Conservation (phyloP, 1,140 invertebrate genomes). For the Pseudoatta argentina region DNA sequence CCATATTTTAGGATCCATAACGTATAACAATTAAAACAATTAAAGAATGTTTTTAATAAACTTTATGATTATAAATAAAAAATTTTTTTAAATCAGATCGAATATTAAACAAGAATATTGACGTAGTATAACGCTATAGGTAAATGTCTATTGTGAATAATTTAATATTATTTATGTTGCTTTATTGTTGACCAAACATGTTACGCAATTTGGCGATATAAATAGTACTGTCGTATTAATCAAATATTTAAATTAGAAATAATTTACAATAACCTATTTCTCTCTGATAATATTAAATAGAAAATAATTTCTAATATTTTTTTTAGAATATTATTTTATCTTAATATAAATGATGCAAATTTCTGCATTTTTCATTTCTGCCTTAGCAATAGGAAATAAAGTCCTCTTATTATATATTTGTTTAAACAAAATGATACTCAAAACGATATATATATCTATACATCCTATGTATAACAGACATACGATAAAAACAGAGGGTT, state of each 20-base stretch:
- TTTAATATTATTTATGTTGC: conserved; percentile 13
- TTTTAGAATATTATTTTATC: not conserved
- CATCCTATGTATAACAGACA: conserved; percentile 37
- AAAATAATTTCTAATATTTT: not conserved
- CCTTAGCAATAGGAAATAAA: not conserved
- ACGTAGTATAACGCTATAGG: not conserved
- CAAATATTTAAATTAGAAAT: not conserved
- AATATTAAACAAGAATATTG: not conserved
- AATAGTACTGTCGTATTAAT: not conserved
- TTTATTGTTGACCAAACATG: not conserved
- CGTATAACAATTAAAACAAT: not conserved
- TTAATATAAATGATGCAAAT: not conserved
- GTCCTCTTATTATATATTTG: not conserved
- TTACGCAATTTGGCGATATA: not conserved
- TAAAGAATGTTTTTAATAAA: not conserved
- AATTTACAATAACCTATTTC: not conserved
- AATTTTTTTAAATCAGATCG: not conserved
- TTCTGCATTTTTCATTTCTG: not conserved
- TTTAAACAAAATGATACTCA: conserved; percentile 7
- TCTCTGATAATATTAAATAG: not conserved
- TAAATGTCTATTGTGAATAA: conserved; percentile 22
- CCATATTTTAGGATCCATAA: too few relatives aligned
- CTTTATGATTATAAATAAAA: not conserved
- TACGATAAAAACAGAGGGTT: conserved; percentile 55
- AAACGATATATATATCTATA: not conserved